Evolutionary conservation across 2,888 invertebrate genomes (phyloP), one percentile per base, ranked within the genome.

Genomic region (Oscheius myriophilus): DNA sequence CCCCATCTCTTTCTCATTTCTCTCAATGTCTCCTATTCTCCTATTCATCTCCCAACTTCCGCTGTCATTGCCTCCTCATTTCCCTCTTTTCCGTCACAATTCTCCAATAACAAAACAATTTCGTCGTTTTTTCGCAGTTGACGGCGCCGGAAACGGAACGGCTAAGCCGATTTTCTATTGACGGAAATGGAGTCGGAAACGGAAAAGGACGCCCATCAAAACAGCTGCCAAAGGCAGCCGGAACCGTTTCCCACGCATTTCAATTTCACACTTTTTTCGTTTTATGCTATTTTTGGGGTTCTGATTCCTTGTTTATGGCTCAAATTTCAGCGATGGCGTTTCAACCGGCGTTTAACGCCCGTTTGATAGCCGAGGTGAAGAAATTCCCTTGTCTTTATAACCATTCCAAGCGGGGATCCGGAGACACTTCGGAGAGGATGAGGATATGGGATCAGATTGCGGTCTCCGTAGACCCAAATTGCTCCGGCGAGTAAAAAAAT

Each of bases 311-410:
- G n/a, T n/a, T n/a, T n/a, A n/a, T n/a, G n/a, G n/a, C n/a, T n/a
- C n/a, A n/a, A n/a, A n/a, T 33, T 33, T 33, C 33, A 33, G 33
- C 4, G 9, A 61, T 61, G 67, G 73, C 72, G 68, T 73, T 71
- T 49, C 78, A 78, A 49, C 81, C 82, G 62, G 81, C 83, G 18
- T 84, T 84, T 59, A 84, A 84, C 72, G 84, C 84, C 43, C 75
- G 82, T 12, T 73, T 84, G 14, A 84, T 84, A 39, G 70, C 73
- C 25, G 84, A 84, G 66, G 84, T 84, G 45, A 75, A 76, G 41
- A 78, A 79, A 18, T 75, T 82, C 68, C 85, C 85, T 9, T 82
- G 81, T 42, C 75, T 85, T n/a, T 85, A 85, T 71, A 84, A 85
- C 64, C 85, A 85, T 61, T 76, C 81, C 4, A 74, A 79, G 61